Evolutionary conservation across 2,888 invertebrate genomes (phyloP).

Genomic region (Sphecodes monilicornis): DNA sequence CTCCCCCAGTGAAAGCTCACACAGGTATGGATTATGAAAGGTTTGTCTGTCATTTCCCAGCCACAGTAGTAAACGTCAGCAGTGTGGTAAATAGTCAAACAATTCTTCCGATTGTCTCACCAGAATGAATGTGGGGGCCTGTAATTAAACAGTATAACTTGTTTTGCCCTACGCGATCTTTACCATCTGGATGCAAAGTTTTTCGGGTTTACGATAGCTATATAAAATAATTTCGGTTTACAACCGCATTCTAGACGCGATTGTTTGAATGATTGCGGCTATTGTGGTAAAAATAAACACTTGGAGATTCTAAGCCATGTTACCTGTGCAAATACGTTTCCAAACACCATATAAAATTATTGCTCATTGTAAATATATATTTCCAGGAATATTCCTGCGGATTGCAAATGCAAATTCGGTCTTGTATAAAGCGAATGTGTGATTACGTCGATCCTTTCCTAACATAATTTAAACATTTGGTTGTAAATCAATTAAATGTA

Average conservation of each 20-base stretch:
- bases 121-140: neutral
- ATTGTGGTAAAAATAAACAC: slow-evolving; percentile 17
- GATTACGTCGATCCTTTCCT: neutral
- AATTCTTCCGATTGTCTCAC: slow-evolving; percentile 37
- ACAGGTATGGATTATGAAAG: slow-evolving; percentile 39
- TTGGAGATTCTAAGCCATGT: neutral
- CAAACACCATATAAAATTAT: neutral
- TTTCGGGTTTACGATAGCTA: slow-evolving; percentile 66
- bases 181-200: slow-evolving; percentile 50
- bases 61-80: slow-evolving; percentile 33
- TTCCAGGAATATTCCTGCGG: neutral
- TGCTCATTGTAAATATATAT: neutral
- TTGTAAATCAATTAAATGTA: no score
- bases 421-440: no score
- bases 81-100: slow-evolving; percentile 13
- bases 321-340: neutral
- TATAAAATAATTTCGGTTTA: slow-evolving; percentile 72
- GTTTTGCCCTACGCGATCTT: neutral
- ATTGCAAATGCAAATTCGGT: neutral
- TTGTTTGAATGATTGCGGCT: slow-evolving; percentile 56
- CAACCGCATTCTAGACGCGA: slow-evolving; percentile 58
- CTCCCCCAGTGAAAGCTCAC: slow-evolving; percentile 19
- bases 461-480: no score
- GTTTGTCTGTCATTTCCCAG: slow-evolving; percentile 15
- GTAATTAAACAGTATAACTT: slow-evolving; percentile 51